Base-by-base conservation (phyloP, 2,888 invertebrate genomes). In the Yponomeuta sedellus region DNA sequence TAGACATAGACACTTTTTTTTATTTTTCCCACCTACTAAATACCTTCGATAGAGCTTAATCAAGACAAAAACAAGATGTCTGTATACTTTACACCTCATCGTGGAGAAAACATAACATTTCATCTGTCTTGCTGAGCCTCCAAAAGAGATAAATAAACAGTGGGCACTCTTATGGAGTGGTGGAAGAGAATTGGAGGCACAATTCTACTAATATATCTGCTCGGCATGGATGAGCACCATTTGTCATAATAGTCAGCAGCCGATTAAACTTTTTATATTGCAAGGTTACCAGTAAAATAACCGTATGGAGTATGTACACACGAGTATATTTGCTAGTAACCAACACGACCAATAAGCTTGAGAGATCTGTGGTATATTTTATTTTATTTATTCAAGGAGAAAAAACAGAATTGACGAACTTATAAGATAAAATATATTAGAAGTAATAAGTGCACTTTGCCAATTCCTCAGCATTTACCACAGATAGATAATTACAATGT, bases 61-160 rank as follows among this genome's bases (percentile, higher is more conserved):
- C 79, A 75, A 16, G 44, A 16, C 16, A 77, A 79, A 82, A 4
- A 81, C 78, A 82, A 83, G 83, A 81, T 76, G 77, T 74, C 76
- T 80, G 82, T 82, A 78, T 77, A 82, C 79, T 85, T 85, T 83
- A 84, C 85, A 83, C 84, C 82, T 86, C 83, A 80, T 85, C 81
- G 77, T 78, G 69, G 74, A 75, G 77, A 87, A 88, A 86, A 86
- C 83, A 85, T 76, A 83, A 82, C 87, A 89, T 88, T 88, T 86
- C 88, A 84, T 86, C 86, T 85, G 87, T 87, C 87, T 88, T 83
- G 82, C 80, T 83, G 85, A 87, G 86, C 84, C 88, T 80, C 87
- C 86, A 83, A 87, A 88, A 90, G 88, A 86, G 88, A 88, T 88
- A 88, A 90, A 88, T 88, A 90, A 90, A 89, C 89, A 89, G 88